phyloP scores from a whole-genome alignment of 2,888 invertebrate genomes.

The Keiferia lycopersicella region DNA sequence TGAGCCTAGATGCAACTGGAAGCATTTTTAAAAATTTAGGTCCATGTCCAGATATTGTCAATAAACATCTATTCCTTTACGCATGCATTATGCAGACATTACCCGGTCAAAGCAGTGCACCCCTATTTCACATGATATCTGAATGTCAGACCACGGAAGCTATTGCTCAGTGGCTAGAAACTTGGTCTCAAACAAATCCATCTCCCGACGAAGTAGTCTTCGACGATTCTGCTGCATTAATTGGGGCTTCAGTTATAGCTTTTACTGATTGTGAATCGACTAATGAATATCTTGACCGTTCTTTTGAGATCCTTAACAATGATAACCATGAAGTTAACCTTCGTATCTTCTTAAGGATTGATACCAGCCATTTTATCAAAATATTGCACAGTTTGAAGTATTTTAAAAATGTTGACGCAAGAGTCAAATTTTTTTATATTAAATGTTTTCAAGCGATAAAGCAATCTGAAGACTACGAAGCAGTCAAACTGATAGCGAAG shows the following conservation, averaged over 20 bases:
- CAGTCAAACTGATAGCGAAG: constrained; percentile 16
- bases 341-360: constrained; percentile 27
- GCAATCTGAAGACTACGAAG: constrained; percentile 18
- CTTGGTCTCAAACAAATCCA: constrained; percentile 24
- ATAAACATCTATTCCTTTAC: constrained; percentile 23
- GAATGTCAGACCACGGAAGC: constrained; percentile 28
- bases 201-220: constrained; percentile 27
- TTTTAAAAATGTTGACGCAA: constrained; percentile 24
- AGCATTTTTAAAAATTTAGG: constrained; percentile 27
- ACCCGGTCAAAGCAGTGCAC: constrained; percentile 23
- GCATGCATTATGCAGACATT: constrained; percentile 15
- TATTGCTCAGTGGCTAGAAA: constrained; percentile 28
- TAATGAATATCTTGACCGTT: constrained; percentile 28
- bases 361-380: constrained; percentile 29
- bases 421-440: constrained; percentile 27
- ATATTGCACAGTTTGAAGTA: constrained; percentile 26
- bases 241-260: constrained; percentile 29
- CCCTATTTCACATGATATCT: constrained; percentile 29
- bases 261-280: constrained; percentile 28
- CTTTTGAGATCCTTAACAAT: constrained; percentile 13
- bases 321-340: constrained; percentile 2
- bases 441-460: constrained; percentile 26
- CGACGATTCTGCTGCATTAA: constrained; percentile 30
- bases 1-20: constrained; percentile 26
- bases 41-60: constrained; percentile 6